A percentile compares a stretch with the other conserved stretches of the same genome.
phyloP scores from a whole-genome alignment of 2,888 invertebrate species.

The Neoscelio sp. region DNA sequence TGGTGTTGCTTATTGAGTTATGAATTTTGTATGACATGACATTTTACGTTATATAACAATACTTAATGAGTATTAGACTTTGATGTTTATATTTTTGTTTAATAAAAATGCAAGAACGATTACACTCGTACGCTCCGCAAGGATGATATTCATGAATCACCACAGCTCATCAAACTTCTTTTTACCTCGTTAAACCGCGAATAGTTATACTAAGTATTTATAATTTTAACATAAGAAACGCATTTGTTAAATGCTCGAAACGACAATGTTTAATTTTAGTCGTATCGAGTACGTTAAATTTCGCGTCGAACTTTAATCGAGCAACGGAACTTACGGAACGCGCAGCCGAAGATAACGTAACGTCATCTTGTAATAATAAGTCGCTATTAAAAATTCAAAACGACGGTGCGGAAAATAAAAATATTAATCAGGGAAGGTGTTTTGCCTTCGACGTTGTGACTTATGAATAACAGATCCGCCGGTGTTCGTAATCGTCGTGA shows the following conservation, averaged over 20 bases:
- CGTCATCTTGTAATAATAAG: too few relatives aligned
- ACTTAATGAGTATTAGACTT: too few relatives aligned
- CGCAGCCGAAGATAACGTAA: too few relatives aligned
- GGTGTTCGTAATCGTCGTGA: slow-evolving; percentile 15
- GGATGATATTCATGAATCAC: slow-evolving; percentile 19
- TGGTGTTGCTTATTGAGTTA: too few relatives aligned
- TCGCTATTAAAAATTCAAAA: too few relatives aligned
- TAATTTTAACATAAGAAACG: not conserved
- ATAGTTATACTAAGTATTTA: not conserved
- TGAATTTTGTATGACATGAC: too few relatives aligned
- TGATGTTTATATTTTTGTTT: slow-evolving; percentile 2
- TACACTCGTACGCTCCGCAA: slow-evolving; percentile 16
- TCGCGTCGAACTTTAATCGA: too few relatives aligned
- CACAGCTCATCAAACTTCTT: slow-evolving; percentile 33
- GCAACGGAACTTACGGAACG: too few relatives aligned
- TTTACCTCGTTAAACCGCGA: slow-evolving; percentile 33
- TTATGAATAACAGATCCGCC: slow-evolving; percentile 24
- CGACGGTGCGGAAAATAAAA: too few relatives aligned
- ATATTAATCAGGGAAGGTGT: not conserved
- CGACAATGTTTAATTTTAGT: slow-evolving; percentile 3
- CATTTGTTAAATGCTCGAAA: slow-evolving; percentile 20
- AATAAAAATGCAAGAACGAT: not conserved
- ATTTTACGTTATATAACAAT: too few relatives aligned
- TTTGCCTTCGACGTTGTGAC: slow-evolving; percentile 27
- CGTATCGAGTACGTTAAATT: too few relatives aligned